These are phyloP conservation scores for Minunthozetes semirufus DNA, from an alignment of 2,888 invertebrate species.

Conservation along the genomic window DNA sequence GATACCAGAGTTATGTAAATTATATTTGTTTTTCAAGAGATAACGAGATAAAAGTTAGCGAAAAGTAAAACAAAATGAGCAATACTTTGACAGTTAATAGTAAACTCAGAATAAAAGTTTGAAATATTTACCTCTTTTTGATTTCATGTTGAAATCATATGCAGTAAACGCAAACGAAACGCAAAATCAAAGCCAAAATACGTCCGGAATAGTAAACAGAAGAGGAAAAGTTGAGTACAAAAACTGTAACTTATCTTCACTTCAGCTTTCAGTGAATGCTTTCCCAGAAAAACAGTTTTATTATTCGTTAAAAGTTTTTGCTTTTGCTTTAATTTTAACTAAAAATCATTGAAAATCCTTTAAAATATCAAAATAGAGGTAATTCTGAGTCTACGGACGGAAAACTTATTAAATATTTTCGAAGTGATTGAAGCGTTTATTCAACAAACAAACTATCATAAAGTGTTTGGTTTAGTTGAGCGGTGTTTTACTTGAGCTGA, in stretches of 20 bases:
- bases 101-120: neutral
- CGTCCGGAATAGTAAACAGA: constrained; percentile 5
- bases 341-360: neutral
- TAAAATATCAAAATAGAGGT: neutral
- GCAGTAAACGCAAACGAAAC: neutral
- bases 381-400: no score
- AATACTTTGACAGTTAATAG: neutral
- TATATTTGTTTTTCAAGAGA: no score
- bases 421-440: neutral
- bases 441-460: neutral
- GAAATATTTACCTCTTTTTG: constrained; percentile 18
- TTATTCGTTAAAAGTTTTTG: neutral
- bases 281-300: neutral
- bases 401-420: neutral
- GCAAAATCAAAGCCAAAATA: neutral
- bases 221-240: neutral
- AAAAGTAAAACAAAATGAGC: neutral
- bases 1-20: no score
- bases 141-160: constrained; percentile 2
- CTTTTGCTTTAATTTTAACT: no score
- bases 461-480: neutral
- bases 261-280: neutral
- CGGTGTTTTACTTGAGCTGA: neutral
- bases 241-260: constrained; percentile 1
- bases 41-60: neutral